Conservation (phyloP, 2,797 vertebrate species). For the Tympanoctomys barrerae region DNA sequence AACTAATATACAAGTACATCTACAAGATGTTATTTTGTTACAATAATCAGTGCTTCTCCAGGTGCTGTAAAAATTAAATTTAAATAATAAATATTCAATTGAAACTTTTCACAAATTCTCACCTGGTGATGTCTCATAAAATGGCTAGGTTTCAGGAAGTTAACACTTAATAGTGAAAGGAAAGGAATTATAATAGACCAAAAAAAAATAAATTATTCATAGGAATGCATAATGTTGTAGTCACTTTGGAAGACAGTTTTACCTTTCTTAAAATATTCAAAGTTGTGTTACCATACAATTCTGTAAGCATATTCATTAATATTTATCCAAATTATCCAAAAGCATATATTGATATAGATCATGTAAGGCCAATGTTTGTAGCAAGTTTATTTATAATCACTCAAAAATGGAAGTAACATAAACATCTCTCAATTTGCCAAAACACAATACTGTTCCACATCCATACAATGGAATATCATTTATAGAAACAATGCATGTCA, state of each 20-base stretch:
- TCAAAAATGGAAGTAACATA: background rate
- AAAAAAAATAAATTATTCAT: background rate
- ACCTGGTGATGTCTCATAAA: background rate
- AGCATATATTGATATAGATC: background rate
- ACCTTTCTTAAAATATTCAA: background rate
- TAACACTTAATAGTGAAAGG: background rate
- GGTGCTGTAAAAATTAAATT: background rate
- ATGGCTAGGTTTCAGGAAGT: background rate
- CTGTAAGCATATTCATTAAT: background rate
- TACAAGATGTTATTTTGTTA: background rate
- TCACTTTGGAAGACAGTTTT: background rate
- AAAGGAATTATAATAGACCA: background rate
- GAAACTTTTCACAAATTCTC: background rate
- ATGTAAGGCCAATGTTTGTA: background rate
- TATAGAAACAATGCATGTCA: background rate
- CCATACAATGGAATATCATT: background rate
- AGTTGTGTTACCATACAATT: background rate
- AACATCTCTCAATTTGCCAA: background rate
- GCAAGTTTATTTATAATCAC: background rate
- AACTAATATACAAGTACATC: background rate
- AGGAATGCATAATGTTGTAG: background rate
- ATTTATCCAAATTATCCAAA: background rate
- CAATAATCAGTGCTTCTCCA: background rate
- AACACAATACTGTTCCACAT: background rate
- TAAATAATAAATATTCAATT: slow-evolving; percentile 6